Evolutionary conservation across 1,140 invertebrate species (phyloP), one percentile per base, ranked within the genome.

Genomic region (Drosophila malerkotliana): DNA sequence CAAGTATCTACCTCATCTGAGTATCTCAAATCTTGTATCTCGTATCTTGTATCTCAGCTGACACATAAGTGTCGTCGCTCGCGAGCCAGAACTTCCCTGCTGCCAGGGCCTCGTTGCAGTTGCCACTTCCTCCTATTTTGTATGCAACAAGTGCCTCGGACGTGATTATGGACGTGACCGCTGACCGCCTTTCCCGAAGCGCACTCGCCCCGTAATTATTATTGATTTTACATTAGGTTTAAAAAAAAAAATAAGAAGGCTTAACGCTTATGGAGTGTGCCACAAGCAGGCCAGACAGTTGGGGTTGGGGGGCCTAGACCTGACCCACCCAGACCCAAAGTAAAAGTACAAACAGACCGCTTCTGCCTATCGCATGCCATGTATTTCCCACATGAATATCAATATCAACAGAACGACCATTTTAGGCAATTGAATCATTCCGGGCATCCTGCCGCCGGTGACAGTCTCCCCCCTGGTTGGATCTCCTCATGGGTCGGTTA

Each of bases 61-160:
- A 76, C 60, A 78, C 49, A 59, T 37, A 51, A 59, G 51, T 60
- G 66, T 60, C 67, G 72, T 55, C 48, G 68, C 57, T 77, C 82
- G 82, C 82, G 78, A 79, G 82, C 78, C 82, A 85, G 77, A 59
- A 60, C 21, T 60, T 66, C 39, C 47, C 21, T 66, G 53, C 37
- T 2, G 37, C 30, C 15, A 8, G 26, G 39, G 7, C 12, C 7
- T 4, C 37, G 37, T 37, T 62, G 41, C 37, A 32, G 47, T 45
- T 51, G 14, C 21, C 24, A 77, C 81, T 85, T 85, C 83, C 82
- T 85, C 47, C 82, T 82, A 61, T 14, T 87, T 82, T 30, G 69
- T 76, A 87, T 87, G 82, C 82, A 87, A 87, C 82, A 87, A 87
- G 82, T 87, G 75, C 72, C 59, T 67, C n/a, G 47, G 21, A n/a